A percentile compares a stretch with the other conserved stretches of the same genome.
Evolutionary conservation across 2,797 vertebrate species (phyloP).

Genomic region (Phaenicophaeus curvirostris): DNA sequence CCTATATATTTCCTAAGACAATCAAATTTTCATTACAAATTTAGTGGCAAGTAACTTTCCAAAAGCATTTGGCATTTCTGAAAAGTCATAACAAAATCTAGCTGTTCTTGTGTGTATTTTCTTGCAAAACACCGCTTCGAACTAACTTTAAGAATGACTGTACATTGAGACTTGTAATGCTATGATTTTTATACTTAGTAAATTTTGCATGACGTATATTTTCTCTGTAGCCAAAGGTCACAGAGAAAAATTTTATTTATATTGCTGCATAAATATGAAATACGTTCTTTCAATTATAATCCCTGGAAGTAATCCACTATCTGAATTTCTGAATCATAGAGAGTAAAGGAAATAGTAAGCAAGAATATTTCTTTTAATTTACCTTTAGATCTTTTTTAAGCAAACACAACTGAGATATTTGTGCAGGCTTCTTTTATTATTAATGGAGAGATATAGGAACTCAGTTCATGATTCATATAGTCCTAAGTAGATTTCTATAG

Average conservation of each 20-base stretch:
- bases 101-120: neutral
- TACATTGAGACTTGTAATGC: neutral
- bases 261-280: neutral
- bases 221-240: neutral
- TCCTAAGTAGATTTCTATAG: neutral
- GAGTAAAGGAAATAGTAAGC: neutral
- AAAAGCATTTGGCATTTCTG: neutral
- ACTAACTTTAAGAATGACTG: neutral
- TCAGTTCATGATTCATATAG: neutral
- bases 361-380: neutral
- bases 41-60: neutral
- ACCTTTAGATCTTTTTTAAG: neutral
- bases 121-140: neutral
- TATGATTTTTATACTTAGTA: neutral
- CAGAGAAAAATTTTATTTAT: neutral
- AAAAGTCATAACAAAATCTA: neutral
- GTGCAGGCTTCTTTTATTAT: neutral
- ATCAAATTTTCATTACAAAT: neutral
- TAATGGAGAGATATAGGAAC: neutral
- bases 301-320: neutral
- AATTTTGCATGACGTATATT: neutral
- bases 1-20: neutral
- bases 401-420: neutral
- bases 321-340: neutral
- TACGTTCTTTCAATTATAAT: neutral